Percentiles rank a stretch among this genome's conserved stretches.
Evolutionary conservation across 1,140 invertebrate species (phyloP).

Genomic region (Sinonovacula constricta): DNA sequence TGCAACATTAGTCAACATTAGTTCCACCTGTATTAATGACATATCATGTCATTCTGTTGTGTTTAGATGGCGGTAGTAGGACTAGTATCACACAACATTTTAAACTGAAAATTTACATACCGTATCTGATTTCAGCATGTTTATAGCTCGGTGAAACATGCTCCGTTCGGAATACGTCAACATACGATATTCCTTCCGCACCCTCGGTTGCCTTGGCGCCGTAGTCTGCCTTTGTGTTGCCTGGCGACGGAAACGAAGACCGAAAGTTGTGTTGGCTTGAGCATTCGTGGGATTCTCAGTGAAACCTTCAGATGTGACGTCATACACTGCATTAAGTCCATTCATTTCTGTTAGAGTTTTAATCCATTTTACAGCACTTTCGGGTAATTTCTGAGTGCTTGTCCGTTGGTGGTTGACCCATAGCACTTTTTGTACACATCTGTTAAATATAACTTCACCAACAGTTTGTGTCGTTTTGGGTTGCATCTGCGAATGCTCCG

Average conservation of each 20-base stretch:
- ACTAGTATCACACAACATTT: no score
- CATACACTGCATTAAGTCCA: neutral
- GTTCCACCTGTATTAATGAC: no score
- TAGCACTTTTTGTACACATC: conserved; percentile 28
- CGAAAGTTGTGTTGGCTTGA: neutral
- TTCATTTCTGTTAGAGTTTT: conserved; percentile 23
- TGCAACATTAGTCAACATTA: no score
- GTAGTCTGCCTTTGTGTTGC: conserved; percentile 6
- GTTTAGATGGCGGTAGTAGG: no score
- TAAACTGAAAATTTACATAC: no score
- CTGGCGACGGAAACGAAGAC: neutral
- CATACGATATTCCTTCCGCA: conserved; percentile 72
- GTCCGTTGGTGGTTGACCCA: conserved; percentile 11
- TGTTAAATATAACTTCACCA: conserved; percentile 29
- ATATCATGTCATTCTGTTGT: no score
- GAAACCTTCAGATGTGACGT: neutral
- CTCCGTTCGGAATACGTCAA: conserved; percentile 71
- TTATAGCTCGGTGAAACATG: conserved; percentile 72
- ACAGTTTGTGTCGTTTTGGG: neutral
- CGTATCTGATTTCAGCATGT: conserved; percentile 74
- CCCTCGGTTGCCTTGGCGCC: conserved; percentile 26
- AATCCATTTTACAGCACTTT: conserved; percentile 34
- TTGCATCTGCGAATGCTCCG: neutral
- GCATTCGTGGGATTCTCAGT: neutral
- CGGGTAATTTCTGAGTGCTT: neutral